Evolutionary conservation across 64 coral and sea anemone genomes (phyloP).

Genomic region (Cladopsammia gracilis): DNA sequence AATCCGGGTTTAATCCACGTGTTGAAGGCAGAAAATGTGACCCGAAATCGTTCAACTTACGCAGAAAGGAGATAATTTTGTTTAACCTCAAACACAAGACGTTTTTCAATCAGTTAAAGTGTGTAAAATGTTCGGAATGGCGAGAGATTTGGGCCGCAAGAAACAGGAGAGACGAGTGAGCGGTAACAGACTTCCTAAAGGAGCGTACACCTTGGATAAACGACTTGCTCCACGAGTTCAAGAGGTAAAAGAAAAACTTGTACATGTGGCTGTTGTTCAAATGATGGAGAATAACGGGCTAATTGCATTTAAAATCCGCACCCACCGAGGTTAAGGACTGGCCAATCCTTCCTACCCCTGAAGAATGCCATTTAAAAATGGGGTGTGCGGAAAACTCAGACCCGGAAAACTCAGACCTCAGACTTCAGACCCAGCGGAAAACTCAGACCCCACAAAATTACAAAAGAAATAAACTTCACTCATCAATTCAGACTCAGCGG

Average conservation of each 20-base stretch:
- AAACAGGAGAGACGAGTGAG: conserved; percentile 17
- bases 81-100: not conserved
- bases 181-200: conserved; percentile 8
- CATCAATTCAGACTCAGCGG: too few species aligned
- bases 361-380: too few species aligned
- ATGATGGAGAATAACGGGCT: too few species aligned
- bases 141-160: conserved; percentile 5
- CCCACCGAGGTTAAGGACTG: too few species aligned
- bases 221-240: conserved; percentile 41
- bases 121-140: not conserved
- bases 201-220: conserved; percentile 64
- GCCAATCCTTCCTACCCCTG: too few species aligned
- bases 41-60: not conserved
- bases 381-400: too few species aligned
- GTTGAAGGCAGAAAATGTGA: not conserved
- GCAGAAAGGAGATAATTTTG: not conserved
- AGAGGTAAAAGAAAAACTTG: not conserved
- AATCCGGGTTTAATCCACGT: not conserved
- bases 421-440: too few species aligned
- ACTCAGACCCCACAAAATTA: too few species aligned
- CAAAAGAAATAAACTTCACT: too few species aligned
- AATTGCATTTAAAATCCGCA: too few species aligned
- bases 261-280: not conserved
- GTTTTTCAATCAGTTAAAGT: not conserved
- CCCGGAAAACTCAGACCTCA: too few species aligned